Evolutionary conservation across 2,888 invertebrate species (phyloP), one percentile per base, ranked within the genome.

Genomic region (Fragum sueziense): DNA sequence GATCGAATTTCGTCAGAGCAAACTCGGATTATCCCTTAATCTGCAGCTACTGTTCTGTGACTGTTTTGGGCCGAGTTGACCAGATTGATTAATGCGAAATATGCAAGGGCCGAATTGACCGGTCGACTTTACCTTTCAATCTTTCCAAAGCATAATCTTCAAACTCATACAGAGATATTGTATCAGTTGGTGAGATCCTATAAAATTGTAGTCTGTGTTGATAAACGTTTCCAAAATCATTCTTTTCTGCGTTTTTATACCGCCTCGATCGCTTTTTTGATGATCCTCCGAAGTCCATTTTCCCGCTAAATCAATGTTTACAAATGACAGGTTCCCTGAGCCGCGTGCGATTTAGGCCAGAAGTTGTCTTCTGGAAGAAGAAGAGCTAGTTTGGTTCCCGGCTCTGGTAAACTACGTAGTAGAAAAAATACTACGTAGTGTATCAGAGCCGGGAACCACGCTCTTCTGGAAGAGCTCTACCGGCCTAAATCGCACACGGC

Each of bases 71-170:
- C n/a, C n/a, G n/a, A n/a, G n/a, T n/a, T n/a, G n/a, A n/a, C n/a
- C n/a, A n/a, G n/a, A n/a, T n/a, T n/a, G n/a, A n/a, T n/a, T n/a
- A n/a, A n/a, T n/a, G n/a, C n/a, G n/a, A n/a, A n/a, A n/a, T n/a
- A n/a, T n/a, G n/a, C n/a, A n/a, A n/a, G n/a, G n/a, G n/a, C n/a
- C n/a, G n/a, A n/a, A n/a, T n/a, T n/a, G n/a, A n/a, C n/a, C n/a
- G n/a, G n/a, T n/a, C n/a, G n/a, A 47, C 4, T 11, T 9, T 37
- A 95, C 95, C 93, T 93, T 96, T 96, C 25, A 98, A 93, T 86
- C 98, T 95, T 91, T 98, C 97, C 67, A 97, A 92, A 1, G 98
- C 97, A 86, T 97, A 94, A 65, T 96, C 96, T 94, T 98, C 97
- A 93, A 98, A 98, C 93, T 98, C 97, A 81, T 96, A 95, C 29